These are phyloP conservation scores for Lepilemur ruficaudatus DNA, from an alignment of 2,797 vertebrate genomes.

Conservation along the genomic window DNA sequence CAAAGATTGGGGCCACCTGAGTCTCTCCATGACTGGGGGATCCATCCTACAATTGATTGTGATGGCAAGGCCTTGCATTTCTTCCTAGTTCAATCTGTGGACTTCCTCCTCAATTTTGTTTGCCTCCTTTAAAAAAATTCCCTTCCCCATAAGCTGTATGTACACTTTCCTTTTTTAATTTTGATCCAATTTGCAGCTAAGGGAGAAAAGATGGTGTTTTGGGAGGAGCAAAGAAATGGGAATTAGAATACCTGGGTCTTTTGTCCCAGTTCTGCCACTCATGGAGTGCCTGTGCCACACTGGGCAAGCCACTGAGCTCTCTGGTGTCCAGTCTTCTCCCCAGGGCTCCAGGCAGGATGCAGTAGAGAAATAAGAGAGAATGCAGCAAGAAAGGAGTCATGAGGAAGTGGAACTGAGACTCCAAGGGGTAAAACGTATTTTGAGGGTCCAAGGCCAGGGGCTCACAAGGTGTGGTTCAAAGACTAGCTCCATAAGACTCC, in stretches of 20 bases:
- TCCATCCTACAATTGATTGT: not conserved
- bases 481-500: not conserved
- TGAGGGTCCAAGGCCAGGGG: not conserved
- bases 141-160: not conserved
- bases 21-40: not conserved
- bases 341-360: too few species aligned
- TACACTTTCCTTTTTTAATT: not conserved
- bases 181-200: not conserved
- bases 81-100: not conserved
- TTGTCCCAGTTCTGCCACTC: not conserved
- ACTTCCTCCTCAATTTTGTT: not conserved
- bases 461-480: not conserved
- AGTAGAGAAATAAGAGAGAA: not conserved
- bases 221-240: accelerated
- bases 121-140: not conserved
- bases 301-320: not conserved
- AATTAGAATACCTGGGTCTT: not conserved
- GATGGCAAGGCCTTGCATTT: not conserved
- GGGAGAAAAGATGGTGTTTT: not conserved
- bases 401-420: not conserved
- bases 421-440: not conserved
- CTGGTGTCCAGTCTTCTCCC: not conserved
- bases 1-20: not conserved
- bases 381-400: not conserved
- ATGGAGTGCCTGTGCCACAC: accelerated